Conservation (phyloP, 2,797 vertebrate genomes). For the Catharus ustulatus region DNA sequence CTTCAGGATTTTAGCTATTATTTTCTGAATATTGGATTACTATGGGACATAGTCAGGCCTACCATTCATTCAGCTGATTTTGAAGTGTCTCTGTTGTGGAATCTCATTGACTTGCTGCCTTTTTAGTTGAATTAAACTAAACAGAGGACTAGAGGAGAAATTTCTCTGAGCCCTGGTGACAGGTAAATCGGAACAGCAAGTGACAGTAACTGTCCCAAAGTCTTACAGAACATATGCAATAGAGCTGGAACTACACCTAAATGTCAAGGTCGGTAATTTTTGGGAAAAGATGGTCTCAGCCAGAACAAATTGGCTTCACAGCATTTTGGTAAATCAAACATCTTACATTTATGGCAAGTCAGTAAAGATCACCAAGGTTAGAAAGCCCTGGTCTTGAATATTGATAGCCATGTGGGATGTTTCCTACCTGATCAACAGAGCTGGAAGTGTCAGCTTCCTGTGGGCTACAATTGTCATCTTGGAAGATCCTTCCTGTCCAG, state of each 20-base stretch:
- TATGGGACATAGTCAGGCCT: background rate
- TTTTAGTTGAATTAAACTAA: background rate
- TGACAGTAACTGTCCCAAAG: background rate
- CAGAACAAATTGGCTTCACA: background rate
- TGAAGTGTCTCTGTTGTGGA: background rate
- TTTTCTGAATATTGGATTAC: background rate
- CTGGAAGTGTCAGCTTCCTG: background rate
- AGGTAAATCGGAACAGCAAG: background rate
- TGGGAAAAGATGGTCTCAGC: background rate
- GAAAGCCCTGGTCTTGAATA: background rate
- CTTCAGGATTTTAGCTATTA: background rate
- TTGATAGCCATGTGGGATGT: fast-evolving
- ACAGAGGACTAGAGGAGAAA: background rate
- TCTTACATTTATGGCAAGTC: background rate
- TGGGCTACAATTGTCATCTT: background rate
- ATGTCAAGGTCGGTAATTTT: background rate
- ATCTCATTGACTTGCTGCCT: background rate
- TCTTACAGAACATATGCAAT: background rate
- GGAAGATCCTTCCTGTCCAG: background rate
- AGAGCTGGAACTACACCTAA: background rate
- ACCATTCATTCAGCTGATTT: background rate
- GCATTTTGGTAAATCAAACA: background rate
- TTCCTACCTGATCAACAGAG: background rate
- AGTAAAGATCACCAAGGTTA: background rate
- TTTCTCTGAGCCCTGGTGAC: background rate